Evolutionary conservation across 1,140 invertebrate species (phyloP).

Genomic region (Caenorhabditis brenneri): DNA sequence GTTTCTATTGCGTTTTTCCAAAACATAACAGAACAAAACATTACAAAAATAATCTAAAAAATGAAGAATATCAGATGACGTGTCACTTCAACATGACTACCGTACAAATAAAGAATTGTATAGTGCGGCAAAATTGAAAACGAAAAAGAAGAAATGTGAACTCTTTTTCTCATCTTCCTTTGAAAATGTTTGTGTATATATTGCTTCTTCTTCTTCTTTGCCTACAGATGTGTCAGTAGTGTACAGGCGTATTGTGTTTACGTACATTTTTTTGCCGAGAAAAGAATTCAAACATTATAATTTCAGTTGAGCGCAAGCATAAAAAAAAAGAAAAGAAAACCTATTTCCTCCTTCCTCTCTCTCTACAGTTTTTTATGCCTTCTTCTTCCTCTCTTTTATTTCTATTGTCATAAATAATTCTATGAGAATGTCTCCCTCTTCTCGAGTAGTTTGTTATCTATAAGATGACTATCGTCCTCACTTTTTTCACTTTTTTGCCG

Average conservation of each 20-base stretch:
- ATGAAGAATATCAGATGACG: neutral
- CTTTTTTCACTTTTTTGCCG: neutral
- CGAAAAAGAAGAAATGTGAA: conserved; percentile 19
- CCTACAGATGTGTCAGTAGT: conserved; percentile 33
- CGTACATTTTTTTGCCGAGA: conserved; percentile 31
- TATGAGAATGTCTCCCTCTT: neutral
- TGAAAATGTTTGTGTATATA: conserved; percentile 3
- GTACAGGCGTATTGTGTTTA: conserved; percentile 35
- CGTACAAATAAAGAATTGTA: neutral
- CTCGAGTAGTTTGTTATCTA: neutral
- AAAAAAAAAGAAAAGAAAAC: neutral
- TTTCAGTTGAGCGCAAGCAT: conserved; percentile 13
- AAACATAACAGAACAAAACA: too few relatives aligned
- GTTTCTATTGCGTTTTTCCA: too few relatives aligned
- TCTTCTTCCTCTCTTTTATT: neutral
- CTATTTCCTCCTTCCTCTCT: neutral
- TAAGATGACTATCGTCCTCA: conserved; percentile 12
- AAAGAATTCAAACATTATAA: conserved; percentile 33
- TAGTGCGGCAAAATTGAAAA: neutral
- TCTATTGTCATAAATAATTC: conserved; percentile 34
- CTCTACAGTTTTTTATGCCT: neutral
- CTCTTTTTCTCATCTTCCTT: neutral
- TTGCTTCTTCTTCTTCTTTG: conserved; percentile 3
- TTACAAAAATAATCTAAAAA: neutral
- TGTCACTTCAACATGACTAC: neutral